Conservation (phyloP, 1,140 invertebrate species). For the Hormaphis cornu region DNA sequence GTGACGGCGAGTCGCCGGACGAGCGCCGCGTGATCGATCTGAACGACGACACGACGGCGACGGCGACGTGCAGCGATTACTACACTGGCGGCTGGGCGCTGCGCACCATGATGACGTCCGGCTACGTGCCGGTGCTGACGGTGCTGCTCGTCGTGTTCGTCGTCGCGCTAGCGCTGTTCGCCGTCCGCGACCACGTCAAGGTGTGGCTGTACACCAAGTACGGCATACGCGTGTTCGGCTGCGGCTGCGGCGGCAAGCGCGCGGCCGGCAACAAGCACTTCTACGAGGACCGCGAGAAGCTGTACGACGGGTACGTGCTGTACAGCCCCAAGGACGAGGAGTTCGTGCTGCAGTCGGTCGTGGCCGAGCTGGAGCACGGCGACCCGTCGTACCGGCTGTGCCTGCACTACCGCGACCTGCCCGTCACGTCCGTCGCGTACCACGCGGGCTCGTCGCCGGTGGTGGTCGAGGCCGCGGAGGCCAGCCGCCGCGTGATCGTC, state of each 20-base stretch:
- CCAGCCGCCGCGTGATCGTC: constrained; percentile 66
- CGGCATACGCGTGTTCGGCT: constrained; percentile 64
- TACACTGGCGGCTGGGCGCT: constrained; percentile 71
- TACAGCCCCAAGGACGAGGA: constrained; percentile 88
- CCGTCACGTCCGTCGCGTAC: constrained; percentile 49
- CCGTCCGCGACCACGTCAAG: constrained; percentile 71
- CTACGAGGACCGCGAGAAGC: constrained; percentile 68
- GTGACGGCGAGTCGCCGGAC: constrained; percentile 59
- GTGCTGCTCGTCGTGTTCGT: constrained; percentile 62
- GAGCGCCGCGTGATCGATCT: constrained; percentile 65
- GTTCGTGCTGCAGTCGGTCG: constrained; percentile 73
- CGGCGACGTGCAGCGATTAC: constrained; percentile 73
- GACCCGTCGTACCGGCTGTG: constrained; percentile 66
- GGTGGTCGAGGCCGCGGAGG: constrained; percentile 76
- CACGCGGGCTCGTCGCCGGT: constrained; percentile 50
- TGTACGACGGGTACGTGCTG: constrained; percentile 86
- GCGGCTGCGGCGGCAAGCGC: constrained; percentile 52
- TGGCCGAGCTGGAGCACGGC: constrained; percentile 71
- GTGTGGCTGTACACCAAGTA: constrained; percentile 82
- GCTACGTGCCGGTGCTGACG: constrained; percentile 67
- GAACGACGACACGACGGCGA: too few relatives aligned
- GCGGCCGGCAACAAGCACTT: constrained; percentile 44
- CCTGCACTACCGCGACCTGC: constrained; percentile 73
- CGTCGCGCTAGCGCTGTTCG: constrained; percentile 62
- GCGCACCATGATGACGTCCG: constrained; percentile 69